A percentile compares a stretch with the other conserved stretches of the same genome.
These are phyloP conservation scores for Drosophila aff. DNA, from an alignment of 1,140 invertebrate genomes.

Conservation along the genomic window DNA sequence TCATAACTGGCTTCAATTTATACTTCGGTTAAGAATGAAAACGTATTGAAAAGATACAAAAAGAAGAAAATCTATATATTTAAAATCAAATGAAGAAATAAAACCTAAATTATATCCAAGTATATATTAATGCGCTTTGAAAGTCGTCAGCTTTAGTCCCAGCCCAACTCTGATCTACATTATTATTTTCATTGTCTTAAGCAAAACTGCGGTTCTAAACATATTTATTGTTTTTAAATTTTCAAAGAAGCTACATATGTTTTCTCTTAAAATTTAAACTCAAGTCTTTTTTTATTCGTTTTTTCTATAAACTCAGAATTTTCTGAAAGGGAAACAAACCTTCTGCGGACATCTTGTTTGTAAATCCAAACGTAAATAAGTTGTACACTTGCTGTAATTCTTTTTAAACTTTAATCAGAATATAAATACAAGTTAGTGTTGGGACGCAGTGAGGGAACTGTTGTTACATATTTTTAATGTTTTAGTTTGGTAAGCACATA, in stretches of 20 bases:
- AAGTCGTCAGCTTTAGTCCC: no score
- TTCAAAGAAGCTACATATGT: background rate
- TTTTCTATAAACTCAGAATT: background rate
- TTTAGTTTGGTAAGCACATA: constrained; percentile 24
- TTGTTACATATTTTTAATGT: constrained; percentile 13
- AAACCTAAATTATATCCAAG: no score
- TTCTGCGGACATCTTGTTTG: background rate
- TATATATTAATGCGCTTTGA: no score
- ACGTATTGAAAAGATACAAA: background rate
- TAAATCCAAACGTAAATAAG: background rate
- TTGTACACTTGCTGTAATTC: background rate
- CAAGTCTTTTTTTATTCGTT: background rate
- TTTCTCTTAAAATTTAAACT: background rate
- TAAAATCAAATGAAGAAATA: background rate
- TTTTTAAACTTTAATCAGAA: constrained; percentile 23
- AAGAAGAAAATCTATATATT: background rate
- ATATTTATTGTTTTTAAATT: background rate
- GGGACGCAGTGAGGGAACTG: constrained; percentile 10
- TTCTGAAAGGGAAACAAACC: background rate
- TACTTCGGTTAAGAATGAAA: background rate
- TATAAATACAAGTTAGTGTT: constrained; percentile 22
- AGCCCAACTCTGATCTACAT: no score
- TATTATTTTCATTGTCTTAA: no score
- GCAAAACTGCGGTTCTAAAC: no score
- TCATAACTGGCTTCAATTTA: background rate